phyloP scores from a whole-genome alignment of 1,140 invertebrate genomes.

The Procambarus clarkii region DNA sequence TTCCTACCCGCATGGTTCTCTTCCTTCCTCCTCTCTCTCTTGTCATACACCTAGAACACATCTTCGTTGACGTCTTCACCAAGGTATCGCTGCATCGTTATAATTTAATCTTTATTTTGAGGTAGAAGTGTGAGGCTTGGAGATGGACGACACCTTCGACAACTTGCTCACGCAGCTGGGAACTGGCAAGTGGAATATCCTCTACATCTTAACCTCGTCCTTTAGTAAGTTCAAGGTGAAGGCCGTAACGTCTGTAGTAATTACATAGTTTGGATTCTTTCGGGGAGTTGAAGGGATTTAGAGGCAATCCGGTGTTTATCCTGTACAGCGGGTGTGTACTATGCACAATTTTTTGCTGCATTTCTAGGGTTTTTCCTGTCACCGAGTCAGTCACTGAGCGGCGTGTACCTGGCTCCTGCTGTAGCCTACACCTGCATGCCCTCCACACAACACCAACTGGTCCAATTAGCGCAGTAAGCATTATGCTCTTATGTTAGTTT shows the following conservation, averaged over 20 bases:
- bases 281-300: too few relatives aligned
- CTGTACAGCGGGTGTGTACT: neutral
- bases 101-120: too few relatives aligned
- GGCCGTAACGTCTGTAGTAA: neutral
- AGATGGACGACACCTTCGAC: conserved; percentile 2
- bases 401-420: conserved; percentile 2
- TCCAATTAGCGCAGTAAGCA: neutral
- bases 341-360: neutral
- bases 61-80: too few relatives aligned
- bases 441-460: neutral
- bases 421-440: neutral
- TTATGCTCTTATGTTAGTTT: too few relatives aligned
- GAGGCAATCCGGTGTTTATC: too few relatives aligned
- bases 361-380: neutral
- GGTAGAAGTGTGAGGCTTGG: too few relatives aligned
- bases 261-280: neutral
- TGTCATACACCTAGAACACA: too few relatives aligned
- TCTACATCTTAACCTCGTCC: neutral
- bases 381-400: conserved; percentile 8
- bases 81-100: too few relatives aligned
- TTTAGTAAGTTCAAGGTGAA: conserved; percentile 3
- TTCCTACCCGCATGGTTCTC: too few relatives aligned
- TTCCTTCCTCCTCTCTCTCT: too few relatives aligned
- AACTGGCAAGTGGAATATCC: conserved; percentile 26
- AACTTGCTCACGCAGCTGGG: conserved; percentile 5